A percentile compares a stretch with the other conserved stretches of the same genome.
These are phyloP conservation scores for Macrosiphum euphorbiae DNA, from an alignment of 2,888 invertebrate species.

Conservation along the genomic window DNA sequence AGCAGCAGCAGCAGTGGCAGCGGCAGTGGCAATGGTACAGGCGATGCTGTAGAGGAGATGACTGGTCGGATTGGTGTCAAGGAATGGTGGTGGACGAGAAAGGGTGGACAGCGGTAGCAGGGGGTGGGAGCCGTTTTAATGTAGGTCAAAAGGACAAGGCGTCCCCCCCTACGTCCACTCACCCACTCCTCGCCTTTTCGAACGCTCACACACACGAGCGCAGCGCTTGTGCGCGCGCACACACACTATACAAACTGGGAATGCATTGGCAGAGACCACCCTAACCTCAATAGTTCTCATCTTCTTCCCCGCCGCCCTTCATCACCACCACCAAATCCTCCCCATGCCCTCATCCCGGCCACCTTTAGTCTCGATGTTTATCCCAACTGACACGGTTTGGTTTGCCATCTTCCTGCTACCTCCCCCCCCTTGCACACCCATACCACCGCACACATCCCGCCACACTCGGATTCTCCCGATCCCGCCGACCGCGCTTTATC, in stretches of 20 bases:
- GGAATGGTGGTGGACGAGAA: not conserved
- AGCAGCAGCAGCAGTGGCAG: not conserved
- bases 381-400: constrained; percentile 51
- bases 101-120: not conserved
- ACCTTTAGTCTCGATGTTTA: constrained; percentile 50
- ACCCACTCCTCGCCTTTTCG: not conserved
- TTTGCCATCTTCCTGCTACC: not conserved
- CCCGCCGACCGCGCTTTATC: constrained; percentile 26
- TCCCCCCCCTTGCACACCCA: not conserved
- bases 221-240: not conserved
- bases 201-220: not conserved
- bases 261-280: constrained; percentile 48
- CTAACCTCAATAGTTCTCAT: constrained; percentile 49
- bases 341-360: not conserved
- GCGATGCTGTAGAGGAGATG: not conserved
- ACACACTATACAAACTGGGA: constrained; percentile 25
- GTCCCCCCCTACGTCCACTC: not conserved
- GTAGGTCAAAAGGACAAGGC: constrained; percentile 64
- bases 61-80: constrained; percentile 42
- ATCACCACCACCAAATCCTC: not conserved
- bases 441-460: not conserved
- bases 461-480: not conserved
- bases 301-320: constrained; percentile 21
- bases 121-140: constrained; percentile 26
- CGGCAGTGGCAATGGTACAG: not conserved